Evolutionary conservation across 1,140 invertebrate species (phyloP).

Genomic region (Macrocentrus cingulum): DNA sequence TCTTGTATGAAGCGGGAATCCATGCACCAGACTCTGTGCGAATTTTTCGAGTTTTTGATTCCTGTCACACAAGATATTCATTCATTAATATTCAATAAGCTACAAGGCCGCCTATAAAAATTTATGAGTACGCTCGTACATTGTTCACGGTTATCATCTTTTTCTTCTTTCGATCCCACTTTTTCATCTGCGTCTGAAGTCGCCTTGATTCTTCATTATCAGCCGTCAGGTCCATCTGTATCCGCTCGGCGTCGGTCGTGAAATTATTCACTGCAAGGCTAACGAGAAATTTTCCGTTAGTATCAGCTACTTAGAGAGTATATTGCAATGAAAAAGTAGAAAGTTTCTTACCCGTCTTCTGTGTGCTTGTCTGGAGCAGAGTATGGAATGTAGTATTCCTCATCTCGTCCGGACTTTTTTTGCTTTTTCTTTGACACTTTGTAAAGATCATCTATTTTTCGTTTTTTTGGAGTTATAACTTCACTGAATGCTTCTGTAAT

Average conservation of each 20-base stretch:
- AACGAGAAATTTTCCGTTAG: conserved; percentile 32
- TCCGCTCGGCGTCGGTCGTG: conserved; percentile 69
- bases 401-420: conserved; percentile 63
- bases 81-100: conserved; percentile 21
- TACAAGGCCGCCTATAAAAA: background rate
- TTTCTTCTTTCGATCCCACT: conserved; percentile 91
- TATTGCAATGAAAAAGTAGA: conserved; percentile 20
- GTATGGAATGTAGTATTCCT: conserved; percentile 87
- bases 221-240: conserved; percentile 77
- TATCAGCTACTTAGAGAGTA: background rate
- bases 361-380: conserved; percentile 81
- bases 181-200: conserved; percentile 63
- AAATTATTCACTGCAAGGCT: conserved; percentile 78
- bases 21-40: conserved; percentile 91
- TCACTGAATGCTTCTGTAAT: conserved; percentile 54
- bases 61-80: conserved; percentile 43
- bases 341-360: conserved; percentile 75
- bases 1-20: conserved; percentile 93
- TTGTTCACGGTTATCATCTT: conserved; percentile 79
- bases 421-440: conserved; percentile 60
- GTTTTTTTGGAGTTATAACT: conserved; percentile 64
- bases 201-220: conserved; percentile 72
- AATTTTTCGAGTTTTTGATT: conserved; percentile 76
- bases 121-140: conserved; percentile 48
- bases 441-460: conserved; percentile 63